Evolutionary conservation across 2,888 invertebrate genomes (phyloP).

Genomic region (Macrosoma leucophasiata): DNA sequence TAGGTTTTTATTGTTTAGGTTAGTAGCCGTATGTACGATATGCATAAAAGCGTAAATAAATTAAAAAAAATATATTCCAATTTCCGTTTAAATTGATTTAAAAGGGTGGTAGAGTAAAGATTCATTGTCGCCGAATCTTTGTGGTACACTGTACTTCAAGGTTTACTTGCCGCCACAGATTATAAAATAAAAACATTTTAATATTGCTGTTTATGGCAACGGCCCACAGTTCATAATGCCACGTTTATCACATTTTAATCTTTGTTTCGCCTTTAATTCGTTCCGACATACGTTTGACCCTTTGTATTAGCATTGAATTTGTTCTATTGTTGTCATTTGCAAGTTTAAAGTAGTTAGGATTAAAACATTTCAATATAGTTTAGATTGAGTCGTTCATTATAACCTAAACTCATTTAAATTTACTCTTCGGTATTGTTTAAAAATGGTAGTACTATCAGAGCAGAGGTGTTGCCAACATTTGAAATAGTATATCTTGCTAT

Average conservation of each 20-base stretch:
- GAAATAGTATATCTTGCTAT: conserved; percentile 1
- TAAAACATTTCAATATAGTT: not conserved
- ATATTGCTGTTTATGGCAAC: no score
- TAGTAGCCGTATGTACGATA: conserved; percentile 7
- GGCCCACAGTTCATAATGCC: no score
- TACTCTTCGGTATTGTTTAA: conserved; percentile 6
- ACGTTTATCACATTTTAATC: no score
- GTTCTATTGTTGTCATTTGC: conserved; percentile 26
- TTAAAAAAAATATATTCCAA: no score
- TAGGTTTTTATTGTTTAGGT: conserved; percentile 1
- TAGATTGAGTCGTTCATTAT: not conserved
- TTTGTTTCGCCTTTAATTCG: conserved; percentile 8
- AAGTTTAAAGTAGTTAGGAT: conserved; percentile 5
- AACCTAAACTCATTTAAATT: not conserved
- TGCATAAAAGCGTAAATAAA: no score
- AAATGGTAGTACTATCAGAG: not conserved
- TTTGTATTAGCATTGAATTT: conserved; percentile 21
- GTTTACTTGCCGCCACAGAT: no score
- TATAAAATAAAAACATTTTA: no score
- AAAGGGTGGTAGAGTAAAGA: no score
- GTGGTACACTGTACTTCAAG: no score
- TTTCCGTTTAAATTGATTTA: no score
- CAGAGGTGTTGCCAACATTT: not conserved
- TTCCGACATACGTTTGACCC: conserved; percentile 15
- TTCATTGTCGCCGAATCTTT: no score